phyloP scores from a whole-genome alignment of 2,888 invertebrate genomes.

The Philonicus albiceps region DNA sequence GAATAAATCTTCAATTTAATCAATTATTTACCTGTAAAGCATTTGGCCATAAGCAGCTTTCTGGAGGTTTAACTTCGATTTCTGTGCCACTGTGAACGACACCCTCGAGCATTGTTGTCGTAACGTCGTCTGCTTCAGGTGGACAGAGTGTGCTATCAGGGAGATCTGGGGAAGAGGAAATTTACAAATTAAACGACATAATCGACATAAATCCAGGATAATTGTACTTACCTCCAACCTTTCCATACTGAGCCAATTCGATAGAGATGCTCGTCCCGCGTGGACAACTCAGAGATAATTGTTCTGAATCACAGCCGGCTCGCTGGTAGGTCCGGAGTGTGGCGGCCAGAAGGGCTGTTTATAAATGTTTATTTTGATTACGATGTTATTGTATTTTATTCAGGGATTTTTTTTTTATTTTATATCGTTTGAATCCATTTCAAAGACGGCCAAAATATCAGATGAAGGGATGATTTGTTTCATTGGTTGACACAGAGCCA shows the following conservation, averaged over 20 bases:
- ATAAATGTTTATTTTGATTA: not conserved
- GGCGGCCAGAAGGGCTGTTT: conserved; percentile 85
- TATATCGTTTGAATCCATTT: not conserved
- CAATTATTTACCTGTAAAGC: conserved; percentile 74
- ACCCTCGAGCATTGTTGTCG: conserved; percentile 56
- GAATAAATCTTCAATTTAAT: not conserved
- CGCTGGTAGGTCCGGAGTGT: conserved; percentile 90
- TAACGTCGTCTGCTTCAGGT: conserved; percentile 57
- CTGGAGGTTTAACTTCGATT: conserved; percentile 70
- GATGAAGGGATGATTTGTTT: not conserved
- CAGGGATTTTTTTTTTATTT: not conserved
- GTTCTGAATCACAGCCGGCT: conserved; percentile 91
- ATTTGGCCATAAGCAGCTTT: conserved; percentile 71
- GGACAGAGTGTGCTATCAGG: conserved; percentile 61
- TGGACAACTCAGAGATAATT: conserved; percentile 87
- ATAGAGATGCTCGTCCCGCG: conserved; percentile 90
- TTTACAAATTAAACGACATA: not conserved
- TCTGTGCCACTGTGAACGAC: conserved; percentile 62
- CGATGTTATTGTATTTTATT: not conserved
- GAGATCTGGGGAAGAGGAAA: conserved; percentile 54
- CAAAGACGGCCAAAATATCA: not conserved
- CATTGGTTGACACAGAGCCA: not conserved
- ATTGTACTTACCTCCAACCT: conserved; percentile 62
- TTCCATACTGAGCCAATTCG: conserved; percentile 89
- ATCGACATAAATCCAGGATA: not conserved